phyloP scores from a whole-genome alignment of 2,797 vertebrate genomes.

The Lemur catta region DNA sequence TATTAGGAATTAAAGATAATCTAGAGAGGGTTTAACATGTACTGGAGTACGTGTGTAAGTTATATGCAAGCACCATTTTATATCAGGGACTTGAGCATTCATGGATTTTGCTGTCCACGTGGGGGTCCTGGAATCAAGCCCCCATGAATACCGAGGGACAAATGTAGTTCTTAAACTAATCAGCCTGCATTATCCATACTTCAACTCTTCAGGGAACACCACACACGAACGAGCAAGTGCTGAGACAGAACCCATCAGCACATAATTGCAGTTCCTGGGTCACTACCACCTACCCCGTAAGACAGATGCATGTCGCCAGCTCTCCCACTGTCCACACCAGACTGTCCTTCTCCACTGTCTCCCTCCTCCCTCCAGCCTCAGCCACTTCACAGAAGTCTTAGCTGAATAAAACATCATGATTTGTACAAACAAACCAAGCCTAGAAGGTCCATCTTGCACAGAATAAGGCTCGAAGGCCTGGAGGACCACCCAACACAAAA shows the following conservation, averaged over 20 bases:
- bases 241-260: background rate
- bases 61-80: too few species aligned
- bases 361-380: background rate
- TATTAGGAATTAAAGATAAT: too few species aligned
- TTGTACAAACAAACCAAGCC: background rate
- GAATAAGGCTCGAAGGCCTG: background rate
- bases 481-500: background rate
- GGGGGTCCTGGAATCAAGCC: too few species aligned
- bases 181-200: background rate
- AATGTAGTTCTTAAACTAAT: background rate
- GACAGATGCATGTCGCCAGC: background rate
- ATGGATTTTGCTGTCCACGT: too few species aligned
- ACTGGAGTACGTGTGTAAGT: too few species aligned
- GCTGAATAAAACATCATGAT: background rate
- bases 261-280: background rate
- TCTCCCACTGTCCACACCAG: background rate
- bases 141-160: too few species aligned
- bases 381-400: background rate
- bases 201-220: background rate
- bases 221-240: background rate
- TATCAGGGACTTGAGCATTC: too few species aligned
- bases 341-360: background rate
- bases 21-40: too few species aligned
- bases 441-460: background rate
- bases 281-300: background rate